These are phyloP conservation scores for Phataginus tetradactyla DNA, from an alignment of 2,797 vertebrate species.

Conservation along the genomic window DNA sequence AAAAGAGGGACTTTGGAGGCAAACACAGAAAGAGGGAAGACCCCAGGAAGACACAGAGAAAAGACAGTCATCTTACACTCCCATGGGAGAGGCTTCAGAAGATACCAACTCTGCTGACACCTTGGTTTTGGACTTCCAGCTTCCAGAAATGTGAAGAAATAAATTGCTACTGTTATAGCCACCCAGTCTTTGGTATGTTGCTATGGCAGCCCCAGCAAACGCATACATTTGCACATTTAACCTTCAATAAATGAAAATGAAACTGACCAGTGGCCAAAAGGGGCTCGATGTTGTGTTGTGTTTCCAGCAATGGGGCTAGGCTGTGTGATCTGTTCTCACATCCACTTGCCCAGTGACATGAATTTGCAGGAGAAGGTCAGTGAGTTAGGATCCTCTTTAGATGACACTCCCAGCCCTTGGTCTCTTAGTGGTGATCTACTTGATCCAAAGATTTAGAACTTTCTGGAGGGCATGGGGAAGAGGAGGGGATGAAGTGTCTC, in stretches of 20 bases:
- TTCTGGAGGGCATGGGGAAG: too few species aligned
- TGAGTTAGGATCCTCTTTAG: neutral
- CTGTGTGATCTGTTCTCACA: neutral
- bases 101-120: neutral
- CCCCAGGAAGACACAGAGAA: neutral
- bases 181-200: neutral
- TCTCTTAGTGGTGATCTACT: neutral
- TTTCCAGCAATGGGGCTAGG: neutral
- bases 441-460: too few species aligned
- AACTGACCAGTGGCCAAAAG: constrained; percentile 15
- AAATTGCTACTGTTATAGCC: neutral
- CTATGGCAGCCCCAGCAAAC: neutral
- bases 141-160: neutral
- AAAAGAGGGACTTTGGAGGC: neutral
- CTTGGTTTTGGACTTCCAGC: neutral
- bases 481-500: neutral
- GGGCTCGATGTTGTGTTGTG: neutral
- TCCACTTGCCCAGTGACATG: neutral
- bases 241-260: constrained; percentile 27
- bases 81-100: neutral
- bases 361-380: neutral
- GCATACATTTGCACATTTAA: neutral
- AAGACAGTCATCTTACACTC: neutral
- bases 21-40: neutral
- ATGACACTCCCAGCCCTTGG: neutral